These are phyloP conservation scores for Sylvia atricapilla DNA, from an alignment of 2,113 vertebrate genomes.

Conservation along the genomic window DNA sequence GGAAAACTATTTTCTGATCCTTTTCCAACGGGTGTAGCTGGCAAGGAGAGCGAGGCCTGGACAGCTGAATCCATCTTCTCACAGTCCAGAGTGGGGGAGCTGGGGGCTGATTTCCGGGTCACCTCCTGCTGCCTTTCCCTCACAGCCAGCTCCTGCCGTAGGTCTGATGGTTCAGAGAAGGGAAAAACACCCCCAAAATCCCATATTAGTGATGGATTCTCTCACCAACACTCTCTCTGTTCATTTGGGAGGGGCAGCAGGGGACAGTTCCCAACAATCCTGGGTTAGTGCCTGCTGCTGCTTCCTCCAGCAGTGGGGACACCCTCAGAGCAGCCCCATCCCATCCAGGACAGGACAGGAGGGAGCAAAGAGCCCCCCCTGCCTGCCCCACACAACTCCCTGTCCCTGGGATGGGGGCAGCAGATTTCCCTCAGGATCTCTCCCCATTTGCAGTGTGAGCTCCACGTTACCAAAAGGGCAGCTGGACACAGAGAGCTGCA, in stretches of 20 bases:
- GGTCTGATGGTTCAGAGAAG: conserved; percentile 72
- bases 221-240: neutral
- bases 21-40: conserved; percentile 92
- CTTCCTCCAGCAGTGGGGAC: neutral
- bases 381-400: accelerated
- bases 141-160: conserved; percentile 94
- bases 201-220: accelerated
- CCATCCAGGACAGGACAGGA: neutral
- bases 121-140: conserved; percentile 90
- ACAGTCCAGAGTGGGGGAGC: conserved; percentile 91
- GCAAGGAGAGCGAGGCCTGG: conserved; percentile 92
- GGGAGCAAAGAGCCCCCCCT: neutral
- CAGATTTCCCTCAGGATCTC: neutral
- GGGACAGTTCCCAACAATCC: neutral
- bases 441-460: neutral
- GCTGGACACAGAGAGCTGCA: neutral
- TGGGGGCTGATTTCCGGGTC: conserved; percentile 90
- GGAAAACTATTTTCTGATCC: conserved; percentile 85
- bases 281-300: neutral
- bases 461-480: neutral
- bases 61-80: conserved; percentile 94
- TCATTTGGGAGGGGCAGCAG: neutral
- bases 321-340: neutral
- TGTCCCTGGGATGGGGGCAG: accelerated
- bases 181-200: neutral